Evolutionary conservation across 2,888 invertebrate species (phyloP).

Genomic region (Iphiclides podalirius): DNA sequence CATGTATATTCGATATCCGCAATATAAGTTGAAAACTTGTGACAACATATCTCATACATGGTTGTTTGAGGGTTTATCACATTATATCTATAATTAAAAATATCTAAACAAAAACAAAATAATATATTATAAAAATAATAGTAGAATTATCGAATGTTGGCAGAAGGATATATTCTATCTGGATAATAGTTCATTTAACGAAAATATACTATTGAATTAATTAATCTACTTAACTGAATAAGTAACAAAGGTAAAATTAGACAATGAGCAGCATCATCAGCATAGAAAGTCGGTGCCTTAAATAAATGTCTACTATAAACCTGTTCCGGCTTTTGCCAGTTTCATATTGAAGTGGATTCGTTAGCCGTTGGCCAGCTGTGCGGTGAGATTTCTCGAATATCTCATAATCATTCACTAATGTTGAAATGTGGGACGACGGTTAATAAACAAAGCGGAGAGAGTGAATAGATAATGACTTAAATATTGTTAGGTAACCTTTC

Average conservation of each 20-base stretch:
- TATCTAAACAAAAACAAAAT: no score
- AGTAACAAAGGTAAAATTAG: constrained; percentile 45
- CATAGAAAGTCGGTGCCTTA: constrained; percentile 58
- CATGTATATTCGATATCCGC: constrained; percentile 15
- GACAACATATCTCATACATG: neutral
- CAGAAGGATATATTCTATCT: no score
- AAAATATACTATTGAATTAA: no score
- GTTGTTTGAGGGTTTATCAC: no score
- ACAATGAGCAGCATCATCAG: constrained; percentile 48
- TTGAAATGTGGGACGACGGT: constrained; percentile 54
- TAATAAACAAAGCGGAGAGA: constrained; percentile 52
- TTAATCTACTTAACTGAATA: no score
- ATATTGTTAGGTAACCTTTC: constrained; percentile 22
- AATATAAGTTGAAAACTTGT: neutral
- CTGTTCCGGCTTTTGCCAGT: constrained; percentile 45
- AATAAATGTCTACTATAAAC: constrained; percentile 51
- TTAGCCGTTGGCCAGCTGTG: constrained; percentile 36
- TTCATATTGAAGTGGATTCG: constrained; percentile 34
- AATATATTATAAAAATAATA: no score
- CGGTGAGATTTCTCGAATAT: constrained; percentile 41
- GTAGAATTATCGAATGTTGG: no score
- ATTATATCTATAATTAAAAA: no score
- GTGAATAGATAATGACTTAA: constrained; percentile 28
- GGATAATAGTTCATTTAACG: no score
- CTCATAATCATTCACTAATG: constrained; percentile 43